Base-by-base conservation (phyloP, 1,140 invertebrate species). In the Heliothis subflexa region DNA sequence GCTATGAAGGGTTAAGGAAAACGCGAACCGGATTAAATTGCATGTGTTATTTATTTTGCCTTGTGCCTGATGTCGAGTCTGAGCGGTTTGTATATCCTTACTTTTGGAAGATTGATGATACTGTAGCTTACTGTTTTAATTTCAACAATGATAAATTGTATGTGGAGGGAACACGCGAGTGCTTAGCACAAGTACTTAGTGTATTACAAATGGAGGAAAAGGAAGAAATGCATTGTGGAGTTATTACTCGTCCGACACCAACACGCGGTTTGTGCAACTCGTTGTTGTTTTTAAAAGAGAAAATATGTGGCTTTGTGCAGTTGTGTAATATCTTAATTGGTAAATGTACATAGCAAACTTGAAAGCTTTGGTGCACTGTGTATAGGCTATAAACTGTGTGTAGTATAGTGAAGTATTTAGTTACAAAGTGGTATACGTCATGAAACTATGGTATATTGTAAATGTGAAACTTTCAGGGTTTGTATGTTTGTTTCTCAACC, bases 61-160 rank as follows among this genome's bases (percentile, higher is more conserved):
- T 25, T 64, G 33, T 45, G 61, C 33, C 61, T 45, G 47, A 47
- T 68, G 64, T 68, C 18, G 9, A 50, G 64, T 50, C 45, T 49
- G 64, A 18, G 64, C 47, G 47, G 40, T 68, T 50, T 68, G 40
- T 68, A 68, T 25, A 47, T 68, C 64, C 64, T 68, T 68, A 50
- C 45, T 68, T 68, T 68, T 68, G 40, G 64, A 68, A 68, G 64
- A 68, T 68, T 68, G 64, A 68, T 68, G 64, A 68, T 50, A 47
- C 47, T 11, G 12, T 68, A 49, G 47, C 47, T 47, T 68, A 50
- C 64, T 68, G 64, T 68, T 68, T 68, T 68, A 68, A 68, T 68
- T 68, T 68, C 64, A 49, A 50, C 11, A 25, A 68, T 68, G 64
- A 68, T 68, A 68, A 68, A 68, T 68, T 50, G 45, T 68, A 14